Base-by-base conservation (phyloP, 2,888 invertebrate genomes). In the Cerceris rybyensis region DNA sequence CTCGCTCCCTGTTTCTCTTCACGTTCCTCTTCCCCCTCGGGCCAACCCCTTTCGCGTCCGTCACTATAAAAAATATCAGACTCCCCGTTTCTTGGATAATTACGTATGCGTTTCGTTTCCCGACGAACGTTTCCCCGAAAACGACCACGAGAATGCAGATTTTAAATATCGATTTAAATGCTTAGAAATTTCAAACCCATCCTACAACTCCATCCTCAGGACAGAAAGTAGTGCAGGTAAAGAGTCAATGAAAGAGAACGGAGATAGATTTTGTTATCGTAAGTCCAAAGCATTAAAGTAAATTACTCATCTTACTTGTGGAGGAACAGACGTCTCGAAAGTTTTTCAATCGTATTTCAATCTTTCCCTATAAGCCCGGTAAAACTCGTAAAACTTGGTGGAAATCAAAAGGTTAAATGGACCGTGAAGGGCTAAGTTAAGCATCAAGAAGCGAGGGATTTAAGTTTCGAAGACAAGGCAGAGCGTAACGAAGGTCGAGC, bases 361-460 rank as follows among this genome's bases (percentile, higher is more conserved):
- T 79, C 70, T 55, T 42, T 13, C 50, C 13, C 17, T 11, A 50
- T n/a, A 50, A 7, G 2, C 4, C 41, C 1, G 64, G 14, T 41
- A 17, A 17, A 13, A 17, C 52, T 68, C 69, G 28, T 79, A 79
- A 79, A 80, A 64, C 79, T 74, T 43, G 64, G 9, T 69, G 66
- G 79, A 63, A 78, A 73, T 79, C 79, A 67, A 70, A 80, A 80
- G 79, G 79, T 73, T 80, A 79, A 80, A 79, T 79, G 74, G 79
- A 74, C 61, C 79, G 79, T 42, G 46, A 67, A 58, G 50, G 70
- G 11, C 49, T 64, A 39, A 58, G 52, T 67, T 57, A 60, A 66
- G 59, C 65, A 74, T 49, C 28, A 17, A 42, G 41, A 42, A 39
- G 58, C 42, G 17, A 14, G 42, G 60, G 52, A 60, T 61, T 55